These are phyloP conservation scores for Drosophila rellima DNA, from an alignment of 2,888 invertebrate genomes.

Conservation along the genomic window DNA sequence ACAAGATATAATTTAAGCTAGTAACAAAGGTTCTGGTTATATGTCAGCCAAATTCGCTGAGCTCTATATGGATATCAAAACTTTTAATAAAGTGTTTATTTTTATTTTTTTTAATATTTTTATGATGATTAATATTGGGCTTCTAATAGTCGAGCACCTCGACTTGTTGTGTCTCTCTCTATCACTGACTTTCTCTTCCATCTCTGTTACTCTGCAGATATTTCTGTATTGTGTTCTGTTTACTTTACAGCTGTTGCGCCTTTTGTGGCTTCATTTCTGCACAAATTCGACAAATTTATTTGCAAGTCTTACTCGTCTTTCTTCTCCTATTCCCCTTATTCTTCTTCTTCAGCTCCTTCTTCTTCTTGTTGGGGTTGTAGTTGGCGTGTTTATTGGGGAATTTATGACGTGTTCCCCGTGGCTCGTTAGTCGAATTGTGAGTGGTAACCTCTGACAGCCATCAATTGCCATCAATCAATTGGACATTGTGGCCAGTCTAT, in stretches of 20 bases:
- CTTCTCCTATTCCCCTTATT: not conserved
- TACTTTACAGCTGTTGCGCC: constrained; percentile 47
- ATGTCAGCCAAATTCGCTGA: too few relatives aligned
- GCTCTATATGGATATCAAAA: too few relatives aligned
- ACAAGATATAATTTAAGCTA: too few relatives aligned
- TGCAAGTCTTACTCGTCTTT: constrained; percentile 48
- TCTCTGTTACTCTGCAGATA: constrained; percentile 12
- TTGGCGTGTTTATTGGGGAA: constrained; percentile 67
- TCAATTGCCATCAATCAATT: constrained; percentile 75
- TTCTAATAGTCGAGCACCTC: not conserved
- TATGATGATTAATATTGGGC: not conserved
- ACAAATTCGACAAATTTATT: constrained; percentile 70
- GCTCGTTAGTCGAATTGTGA: constrained; percentile 71
- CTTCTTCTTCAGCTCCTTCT: constrained; percentile 25
- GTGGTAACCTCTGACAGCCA: constrained; percentile 53
- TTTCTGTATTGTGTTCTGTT: constrained; percentile 37
- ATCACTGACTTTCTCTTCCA: not conserved
- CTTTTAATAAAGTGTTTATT: too few relatives aligned
- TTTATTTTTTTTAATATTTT: not conserved
- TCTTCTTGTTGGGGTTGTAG: constrained; percentile 1
- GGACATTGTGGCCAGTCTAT: constrained; percentile 28
- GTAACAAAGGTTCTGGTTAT: too few relatives aligned
- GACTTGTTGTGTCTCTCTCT: not conserved
- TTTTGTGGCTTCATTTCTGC: constrained; percentile 68
- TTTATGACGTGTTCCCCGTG: constrained; percentile 69